Conservation (phyloP, 2,797 vertebrate species). For the Sebastiscus albofasciatus region DNA sequence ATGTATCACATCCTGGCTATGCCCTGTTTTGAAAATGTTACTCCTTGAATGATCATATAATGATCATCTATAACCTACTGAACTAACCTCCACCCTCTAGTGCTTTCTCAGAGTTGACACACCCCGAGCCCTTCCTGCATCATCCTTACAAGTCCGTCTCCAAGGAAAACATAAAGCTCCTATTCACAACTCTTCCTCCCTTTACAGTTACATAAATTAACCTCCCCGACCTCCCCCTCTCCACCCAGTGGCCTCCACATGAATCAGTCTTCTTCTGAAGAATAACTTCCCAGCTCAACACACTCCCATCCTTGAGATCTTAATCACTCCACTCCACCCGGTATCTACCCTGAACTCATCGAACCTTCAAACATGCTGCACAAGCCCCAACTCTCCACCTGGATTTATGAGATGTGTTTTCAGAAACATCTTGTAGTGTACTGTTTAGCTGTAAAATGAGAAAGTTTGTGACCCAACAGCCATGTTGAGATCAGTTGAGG, state of each 20-base stretch:
- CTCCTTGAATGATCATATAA: constrained; percentile 1
- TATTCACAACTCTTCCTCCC: constrained; percentile 12
- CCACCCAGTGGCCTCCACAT: background rate
- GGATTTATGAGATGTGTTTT: background rate
- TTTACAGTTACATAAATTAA: background rate
- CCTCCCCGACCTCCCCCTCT: background rate
- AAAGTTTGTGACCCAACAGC: no score
- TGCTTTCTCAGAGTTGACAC: constrained; percentile 9
- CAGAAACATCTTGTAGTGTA: no score
- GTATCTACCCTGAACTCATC: background rate
- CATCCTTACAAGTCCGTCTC: background rate
- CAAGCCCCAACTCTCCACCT: background rate
- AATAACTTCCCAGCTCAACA: background rate
- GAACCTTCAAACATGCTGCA: background rate
- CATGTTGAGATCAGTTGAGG: no score
- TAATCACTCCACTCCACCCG: background rate
- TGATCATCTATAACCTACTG: constrained; percentile 1
- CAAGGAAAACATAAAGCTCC: background rate
- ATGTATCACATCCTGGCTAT: background rate
- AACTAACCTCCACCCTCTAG: constrained; percentile 5
- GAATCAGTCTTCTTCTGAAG: background rate
- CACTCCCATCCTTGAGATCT: background rate
- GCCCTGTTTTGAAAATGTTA: constrained; percentile 8
- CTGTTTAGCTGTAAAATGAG: no score
- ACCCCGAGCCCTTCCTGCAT: constrained; percentile 18